Conservation (phyloP, 2,113 vertebrate species). For the Paedocypris sp. region DNA sequence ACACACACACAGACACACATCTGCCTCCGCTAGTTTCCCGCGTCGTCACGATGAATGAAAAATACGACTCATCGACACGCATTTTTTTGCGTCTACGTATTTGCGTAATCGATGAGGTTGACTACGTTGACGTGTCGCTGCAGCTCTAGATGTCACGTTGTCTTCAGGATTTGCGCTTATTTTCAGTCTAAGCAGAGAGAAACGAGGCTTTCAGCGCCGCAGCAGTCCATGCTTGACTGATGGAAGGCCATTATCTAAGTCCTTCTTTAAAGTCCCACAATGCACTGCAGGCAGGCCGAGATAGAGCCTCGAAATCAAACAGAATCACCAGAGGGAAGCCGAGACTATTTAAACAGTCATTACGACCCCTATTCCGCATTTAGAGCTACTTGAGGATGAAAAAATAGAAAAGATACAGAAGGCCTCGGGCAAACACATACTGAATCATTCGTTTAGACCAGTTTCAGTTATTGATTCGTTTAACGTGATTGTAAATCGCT, state of each 20-base stretch:
- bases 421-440: neutral
- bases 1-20: too few species aligned
- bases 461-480: neutral
- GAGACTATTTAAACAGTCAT: slow-evolving; percentile 1
- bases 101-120: too few species aligned
- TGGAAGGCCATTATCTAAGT: slow-evolving; percentile 7
- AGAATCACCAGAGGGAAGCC: neutral
- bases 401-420: neutral
- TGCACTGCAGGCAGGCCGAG: neutral
- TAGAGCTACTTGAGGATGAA: neutral
- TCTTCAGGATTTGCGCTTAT: neutral
- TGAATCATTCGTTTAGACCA: too few species aligned
- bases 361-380: slow-evolving; percentile 10
- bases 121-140: too few species aligned
- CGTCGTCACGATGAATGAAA: too few species aligned
- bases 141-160: neutral
- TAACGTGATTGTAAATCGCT: neutral
- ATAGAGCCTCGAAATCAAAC: neutral
- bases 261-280: neutral
- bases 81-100: too few species aligned
- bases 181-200: slow-evolving; percentile 5
- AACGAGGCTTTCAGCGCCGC: neutral
- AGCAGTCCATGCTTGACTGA: neutral
- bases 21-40: too few species aligned
- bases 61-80: too few species aligned